A percentile compares a stretch with the other conserved stretches of the same genome.
Conservation (phyloP, 1,140 invertebrate genomes). For the Zaprionus africanus region DNA sequence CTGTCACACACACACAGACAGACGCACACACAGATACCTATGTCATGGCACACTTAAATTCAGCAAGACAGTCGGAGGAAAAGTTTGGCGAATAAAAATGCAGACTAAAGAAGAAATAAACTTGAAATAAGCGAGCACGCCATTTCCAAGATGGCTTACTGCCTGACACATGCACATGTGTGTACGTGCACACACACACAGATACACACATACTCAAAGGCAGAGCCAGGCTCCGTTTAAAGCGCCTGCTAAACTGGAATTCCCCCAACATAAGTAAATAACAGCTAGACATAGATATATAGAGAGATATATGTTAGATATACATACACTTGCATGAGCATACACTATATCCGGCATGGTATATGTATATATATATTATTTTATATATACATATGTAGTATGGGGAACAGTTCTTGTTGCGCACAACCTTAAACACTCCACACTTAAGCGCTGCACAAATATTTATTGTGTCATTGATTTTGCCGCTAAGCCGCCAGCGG, state of each 20-base stretch:
- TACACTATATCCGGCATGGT: conserved; percentile 5
- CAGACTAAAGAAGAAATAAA: conserved; percentile 65
- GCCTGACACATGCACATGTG: conserved; percentile 24
- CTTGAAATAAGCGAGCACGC: conserved; percentile 58
- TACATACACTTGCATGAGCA: neutral
- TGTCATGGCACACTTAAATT: conserved; percentile 72
- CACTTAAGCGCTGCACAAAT: conserved; percentile 79
- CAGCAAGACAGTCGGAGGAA: conserved; percentile 30
- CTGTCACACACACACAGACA: conserved; percentile 58
- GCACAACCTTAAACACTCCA: conserved; percentile 62
- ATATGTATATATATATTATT: conserved; percentile 20
- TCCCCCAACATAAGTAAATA: conserved; percentile 25
- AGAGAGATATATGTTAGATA: neutral
- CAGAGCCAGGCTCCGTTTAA: conserved; percentile 36
- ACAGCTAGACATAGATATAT: neutral
- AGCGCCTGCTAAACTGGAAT: conserved; percentile 35
- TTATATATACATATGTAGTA: conserved; percentile 16
- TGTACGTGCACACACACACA: conserved; percentile 5
- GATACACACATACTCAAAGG: conserved; percentile 23
- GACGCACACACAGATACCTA: conserved; percentile 37
- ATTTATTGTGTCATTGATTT: conserved; percentile 84
- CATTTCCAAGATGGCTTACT: conserved; percentile 58
- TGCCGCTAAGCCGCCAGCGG: conserved; percentile 72
- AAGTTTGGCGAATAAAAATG: conserved; percentile 47
- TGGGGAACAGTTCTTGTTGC: conserved; percentile 55